phyloP scores from a whole-genome alignment of 1,140 invertebrate species.

The Marisa cornuarietis region DNA sequence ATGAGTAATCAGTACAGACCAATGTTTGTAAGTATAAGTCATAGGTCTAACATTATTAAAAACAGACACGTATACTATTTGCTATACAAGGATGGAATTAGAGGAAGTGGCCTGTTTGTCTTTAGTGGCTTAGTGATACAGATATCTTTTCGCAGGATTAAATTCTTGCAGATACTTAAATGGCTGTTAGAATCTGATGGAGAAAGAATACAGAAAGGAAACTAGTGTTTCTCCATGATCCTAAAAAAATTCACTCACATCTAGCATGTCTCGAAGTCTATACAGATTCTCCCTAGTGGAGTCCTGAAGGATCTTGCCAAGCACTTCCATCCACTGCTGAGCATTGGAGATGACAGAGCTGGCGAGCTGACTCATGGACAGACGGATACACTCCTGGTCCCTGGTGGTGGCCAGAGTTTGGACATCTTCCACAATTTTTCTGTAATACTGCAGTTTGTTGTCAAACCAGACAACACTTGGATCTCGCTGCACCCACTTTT shows the following conservation, averaged over 20 bases:
- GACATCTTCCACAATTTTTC: slow-evolving; percentile 78
- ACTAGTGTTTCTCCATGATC: not conserved
- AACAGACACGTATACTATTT: no score
- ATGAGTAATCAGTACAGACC: no score
- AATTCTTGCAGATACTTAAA: no score
- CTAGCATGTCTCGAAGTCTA: slow-evolving; percentile 54
- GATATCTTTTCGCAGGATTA: no score
- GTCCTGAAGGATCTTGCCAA: slow-evolving; percentile 65
- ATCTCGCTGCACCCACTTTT: slow-evolving; percentile 79
- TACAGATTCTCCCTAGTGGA: slow-evolving; percentile 61
- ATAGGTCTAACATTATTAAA: no score
- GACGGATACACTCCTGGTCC: slow-evolving; percentile 63
- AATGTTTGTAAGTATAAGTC: no score
- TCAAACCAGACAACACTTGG: slow-evolving; percentile 81
- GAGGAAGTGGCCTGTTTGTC: no score
- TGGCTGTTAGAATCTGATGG: no score
- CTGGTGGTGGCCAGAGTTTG: slow-evolving; percentile 50
- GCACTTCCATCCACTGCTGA: slow-evolving; percentile 61
- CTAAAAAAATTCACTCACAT: slow-evolving; percentile 51
- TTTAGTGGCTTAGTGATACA: no score
- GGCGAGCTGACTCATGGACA: slow-evolving; percentile 60
- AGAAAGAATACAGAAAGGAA: no score
- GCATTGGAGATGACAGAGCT: slow-evolving; percentile 62
- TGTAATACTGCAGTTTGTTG: slow-evolving; percentile 85
- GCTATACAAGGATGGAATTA: no score